Percentiles rank a stretch among this genome's conserved stretches.
Evolutionary conservation across 2,888 invertebrate genomes (phyloP).

Genomic region (Spodoptera exigua): DNA sequence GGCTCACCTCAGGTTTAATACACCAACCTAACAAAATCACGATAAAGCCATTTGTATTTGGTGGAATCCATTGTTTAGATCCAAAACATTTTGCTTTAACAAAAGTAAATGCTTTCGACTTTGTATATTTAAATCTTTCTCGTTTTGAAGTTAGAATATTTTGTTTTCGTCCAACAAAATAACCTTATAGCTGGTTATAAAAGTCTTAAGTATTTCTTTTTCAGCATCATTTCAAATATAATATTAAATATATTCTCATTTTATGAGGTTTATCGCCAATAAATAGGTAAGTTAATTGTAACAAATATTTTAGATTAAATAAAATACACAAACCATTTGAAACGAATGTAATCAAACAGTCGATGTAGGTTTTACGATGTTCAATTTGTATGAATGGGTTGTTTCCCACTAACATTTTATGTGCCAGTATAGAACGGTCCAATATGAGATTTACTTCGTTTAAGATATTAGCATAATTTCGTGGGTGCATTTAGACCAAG

Average conservation of each 20-base stretch:
- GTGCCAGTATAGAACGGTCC: conserved; percentile 69
- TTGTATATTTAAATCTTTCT: conserved; percentile 19
- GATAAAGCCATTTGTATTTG: conserved; percentile 58
- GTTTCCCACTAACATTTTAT: conserved; percentile 76
- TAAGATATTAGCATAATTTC: conserved; percentile 70
- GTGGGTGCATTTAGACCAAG: conserved; percentile 66
- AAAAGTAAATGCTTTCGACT: conserved; percentile 36
- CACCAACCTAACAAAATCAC: conserved; percentile 61
- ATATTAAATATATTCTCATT: conserved; percentile 43
- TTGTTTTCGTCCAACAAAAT: background rate
- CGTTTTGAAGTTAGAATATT: background rate
- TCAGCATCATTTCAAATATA: no score
- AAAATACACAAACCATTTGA: conserved; percentile 67
- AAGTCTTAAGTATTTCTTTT: conserved; percentile 28
- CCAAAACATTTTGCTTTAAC: conserved; percentile 42
- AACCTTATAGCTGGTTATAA: no score
- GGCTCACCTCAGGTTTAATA: conserved; percentile 74
- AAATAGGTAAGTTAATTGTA: conserved; percentile 51
- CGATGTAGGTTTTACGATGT: conserved; percentile 62
- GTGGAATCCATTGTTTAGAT: conserved; percentile 56
- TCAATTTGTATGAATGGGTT: conserved; percentile 60
- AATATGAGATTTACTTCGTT: conserved; percentile 79
- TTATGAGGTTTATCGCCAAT: conserved; percentile 49
- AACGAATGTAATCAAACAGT: conserved; percentile 64
- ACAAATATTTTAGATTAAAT: conserved; percentile 64